phyloP scores from a whole-genome alignment of 2,113 vertebrate species.

The Perognathus longimembris region DNA sequence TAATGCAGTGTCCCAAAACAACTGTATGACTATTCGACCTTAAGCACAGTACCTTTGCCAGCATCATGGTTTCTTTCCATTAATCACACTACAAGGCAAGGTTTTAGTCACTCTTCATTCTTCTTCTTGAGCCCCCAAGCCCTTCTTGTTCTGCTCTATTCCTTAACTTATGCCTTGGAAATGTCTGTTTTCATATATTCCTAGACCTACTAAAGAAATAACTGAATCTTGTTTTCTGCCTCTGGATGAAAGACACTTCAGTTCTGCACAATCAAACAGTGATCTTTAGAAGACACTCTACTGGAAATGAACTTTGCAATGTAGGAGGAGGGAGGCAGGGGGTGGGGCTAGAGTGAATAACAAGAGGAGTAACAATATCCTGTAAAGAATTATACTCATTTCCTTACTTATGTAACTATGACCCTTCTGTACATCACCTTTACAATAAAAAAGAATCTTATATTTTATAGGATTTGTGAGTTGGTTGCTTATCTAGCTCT shows the following conservation, averaged over 20 bases:
- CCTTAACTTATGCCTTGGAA: background rate
- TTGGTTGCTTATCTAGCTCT: background rate
- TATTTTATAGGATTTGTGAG: background rate
- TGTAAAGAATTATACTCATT: too few relatives aligned
- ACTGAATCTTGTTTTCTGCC: background rate
- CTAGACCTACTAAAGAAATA: background rate
- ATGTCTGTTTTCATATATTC: background rate
- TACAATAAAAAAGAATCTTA: background rate
- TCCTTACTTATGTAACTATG: too few relatives aligned
- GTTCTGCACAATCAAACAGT: too few relatives aligned
- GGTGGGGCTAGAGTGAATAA: too few relatives aligned
- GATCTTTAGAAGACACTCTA: too few relatives aligned
- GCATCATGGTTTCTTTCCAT: conserved; percentile 4
- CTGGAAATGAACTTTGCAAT: too few relatives aligned
- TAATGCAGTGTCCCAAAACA: background rate
- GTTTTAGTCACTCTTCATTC: background rate
- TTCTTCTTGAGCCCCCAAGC: background rate
- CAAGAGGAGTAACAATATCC: too few relatives aligned
- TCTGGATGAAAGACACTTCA: background rate
- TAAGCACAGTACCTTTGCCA: background rate
- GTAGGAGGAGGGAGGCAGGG: too few relatives aligned
- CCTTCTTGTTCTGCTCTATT: background rate
- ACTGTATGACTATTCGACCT: background rate
- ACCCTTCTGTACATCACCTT: too few relatives aligned
- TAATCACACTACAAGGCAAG: background rate